Conservation (phyloP, 2,888 invertebrate genomes). For the Amblyjoppa proteus region DNA sequence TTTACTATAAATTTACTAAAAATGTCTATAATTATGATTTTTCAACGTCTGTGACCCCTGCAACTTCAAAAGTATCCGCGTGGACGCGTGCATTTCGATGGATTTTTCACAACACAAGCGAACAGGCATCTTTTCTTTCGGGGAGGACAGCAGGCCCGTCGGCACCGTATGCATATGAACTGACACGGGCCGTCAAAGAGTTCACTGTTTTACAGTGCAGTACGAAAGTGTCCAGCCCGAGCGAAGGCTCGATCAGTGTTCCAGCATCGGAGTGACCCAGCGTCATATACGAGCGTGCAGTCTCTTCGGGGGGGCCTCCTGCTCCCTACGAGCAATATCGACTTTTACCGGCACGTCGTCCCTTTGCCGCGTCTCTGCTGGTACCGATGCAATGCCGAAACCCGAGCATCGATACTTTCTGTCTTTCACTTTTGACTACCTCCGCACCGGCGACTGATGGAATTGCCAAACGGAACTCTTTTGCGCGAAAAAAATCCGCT, state of each 20-base stretch:
- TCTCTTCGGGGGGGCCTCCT: background rate
- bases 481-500: conserved; percentile 76
- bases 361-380: conserved; percentile 54
- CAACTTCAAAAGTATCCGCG: too few relatives aligned
- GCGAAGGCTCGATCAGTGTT: background rate
- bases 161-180: background rate
- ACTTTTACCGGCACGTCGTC: conserved; percentile 70
- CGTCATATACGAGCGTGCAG: background rate
- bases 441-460: conserved; percentile 37
- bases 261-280: background rate
- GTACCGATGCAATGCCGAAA: conserved; percentile 35
- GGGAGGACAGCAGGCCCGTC: too few relatives aligned
- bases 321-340: conserved; percentile 51
- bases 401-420: conserved; percentile 42
- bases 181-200: background rate
- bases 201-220: background rate
- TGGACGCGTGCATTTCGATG: too few relatives aligned
- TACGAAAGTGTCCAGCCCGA: background rate
- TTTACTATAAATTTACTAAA: too few relatives aligned
- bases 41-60: too few relatives aligned
- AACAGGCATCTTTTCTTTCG: too few relatives aligned
- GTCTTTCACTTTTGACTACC: conserved; percentile 44
- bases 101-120: too few relatives aligned
- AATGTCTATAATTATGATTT: background rate
- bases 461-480: conserved; percentile 72